A percentile compares a stretch with the other conserved stretches of the same genome.
Evolutionary conservation across 2,113 vertebrate species (phyloP).

Genomic region (Burhinus oedicnemus): DNA sequence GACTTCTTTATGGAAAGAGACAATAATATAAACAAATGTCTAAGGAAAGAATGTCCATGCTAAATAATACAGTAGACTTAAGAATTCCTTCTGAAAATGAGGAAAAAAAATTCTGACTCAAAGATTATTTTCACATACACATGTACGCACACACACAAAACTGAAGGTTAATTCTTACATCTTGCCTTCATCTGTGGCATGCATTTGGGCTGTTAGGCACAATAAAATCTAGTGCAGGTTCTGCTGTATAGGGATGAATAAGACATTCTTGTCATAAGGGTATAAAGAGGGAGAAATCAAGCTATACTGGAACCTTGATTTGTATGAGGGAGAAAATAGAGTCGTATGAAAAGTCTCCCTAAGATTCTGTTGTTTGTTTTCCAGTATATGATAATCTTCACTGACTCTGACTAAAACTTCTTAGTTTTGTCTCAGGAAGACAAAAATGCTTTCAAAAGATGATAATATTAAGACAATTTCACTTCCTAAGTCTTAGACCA

Average conservation of each 20-base stretch:
- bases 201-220: neutral
- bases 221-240: neutral
- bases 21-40: neutral
- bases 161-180: neutral
- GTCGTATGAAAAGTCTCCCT: neutral
- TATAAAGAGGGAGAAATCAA: neutral
- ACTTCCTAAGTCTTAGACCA: neutral
- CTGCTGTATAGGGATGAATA: neutral
- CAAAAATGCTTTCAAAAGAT: constrained; percentile 13
- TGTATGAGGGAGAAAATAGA: neutral
- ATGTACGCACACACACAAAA: fast-evolving
- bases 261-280: neutral
- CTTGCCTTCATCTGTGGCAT: neutral
- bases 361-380: neutral
- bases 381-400: neutral
- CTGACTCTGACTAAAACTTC: neutral
- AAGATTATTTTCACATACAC: neutral
- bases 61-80: neutral
- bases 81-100: neutral
- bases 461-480: neutral
- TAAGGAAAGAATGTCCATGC: neutral
- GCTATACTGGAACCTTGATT: neutral
- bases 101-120: neutral
- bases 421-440: neutral
- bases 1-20: neutral